phyloP scores from a whole-genome alignment of 2,888 invertebrate species.

The Diaperis boleti region DNA sequence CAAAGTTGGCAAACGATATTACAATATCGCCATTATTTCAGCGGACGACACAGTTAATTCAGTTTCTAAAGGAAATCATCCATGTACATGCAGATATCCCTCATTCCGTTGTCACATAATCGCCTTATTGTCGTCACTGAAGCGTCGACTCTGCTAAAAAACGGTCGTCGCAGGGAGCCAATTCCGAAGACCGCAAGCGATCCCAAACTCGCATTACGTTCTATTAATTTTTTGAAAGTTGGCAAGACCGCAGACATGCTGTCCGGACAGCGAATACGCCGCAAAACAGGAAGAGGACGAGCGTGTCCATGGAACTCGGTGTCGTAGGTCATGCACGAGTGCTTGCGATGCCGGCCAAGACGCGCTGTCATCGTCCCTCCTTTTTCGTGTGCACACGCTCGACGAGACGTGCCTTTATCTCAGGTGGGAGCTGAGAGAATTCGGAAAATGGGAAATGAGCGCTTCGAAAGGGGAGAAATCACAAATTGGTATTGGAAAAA shows the following conservation, averaged over 20 bases:
- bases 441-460: neutral
- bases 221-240: slow-evolving; percentile 7
- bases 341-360: slow-evolving; percentile 46
- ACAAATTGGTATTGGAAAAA: neutral
- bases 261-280: slow-evolving; percentile 8
- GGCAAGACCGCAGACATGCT: slow-evolving; percentile 1
- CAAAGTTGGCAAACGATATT: too few species aligned
- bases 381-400: slow-evolving; percentile 18
- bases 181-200: neutral
- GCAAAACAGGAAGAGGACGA: slow-evolving; percentile 36
- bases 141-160: too few species aligned
- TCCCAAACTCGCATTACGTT: neutral
- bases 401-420: slow-evolving; percentile 8
- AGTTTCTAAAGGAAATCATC: too few species aligned
- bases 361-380: slow-evolving; percentile 34
- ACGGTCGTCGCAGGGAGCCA: too few species aligned
- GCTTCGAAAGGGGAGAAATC: too few species aligned
- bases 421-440: neutral
- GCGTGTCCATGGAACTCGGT: slow-evolving; percentile 42
- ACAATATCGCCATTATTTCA: too few species aligned
- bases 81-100: too few species aligned
- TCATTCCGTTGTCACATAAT: too few species aligned
- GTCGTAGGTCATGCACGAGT: slow-evolving; percentile 54
- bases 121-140: too few species aligned
- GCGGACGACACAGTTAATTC: too few species aligned